A percentile compares a stretch with the other conserved stretches of the same genome.
Conservation (phyloP, 1,140 invertebrate species). For the Monomorium pharaonis region DNA sequence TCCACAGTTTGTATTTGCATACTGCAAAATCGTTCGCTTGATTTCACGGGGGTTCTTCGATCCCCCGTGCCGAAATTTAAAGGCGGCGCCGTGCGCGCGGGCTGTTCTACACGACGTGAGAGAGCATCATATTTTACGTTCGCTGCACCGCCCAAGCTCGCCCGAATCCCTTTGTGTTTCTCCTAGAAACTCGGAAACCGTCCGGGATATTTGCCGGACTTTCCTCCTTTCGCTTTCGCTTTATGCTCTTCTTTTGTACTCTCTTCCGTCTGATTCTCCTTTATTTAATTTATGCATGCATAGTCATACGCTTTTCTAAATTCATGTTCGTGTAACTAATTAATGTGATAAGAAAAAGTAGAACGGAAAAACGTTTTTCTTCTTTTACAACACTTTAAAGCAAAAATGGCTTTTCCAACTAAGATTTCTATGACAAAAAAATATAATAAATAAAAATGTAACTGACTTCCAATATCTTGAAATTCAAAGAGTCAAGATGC, state of each 20-base stretch:
- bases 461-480: background rate
- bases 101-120: constrained; percentile 75
- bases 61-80: constrained; percentile 81
- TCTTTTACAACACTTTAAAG: background rate
- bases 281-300: constrained; percentile 1
- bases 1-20: constrained; percentile 77
- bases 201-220: constrained; percentile 50
- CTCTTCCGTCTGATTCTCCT: background rate
- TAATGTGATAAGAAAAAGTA: background rate
- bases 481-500: background rate
- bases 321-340: background rate
- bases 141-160: background rate
- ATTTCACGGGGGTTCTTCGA: constrained; percentile 78
- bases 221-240: constrained; percentile 16
- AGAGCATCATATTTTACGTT: constrained; percentile 83
- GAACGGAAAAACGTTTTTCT: background rate
- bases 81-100: constrained; percentile 61
- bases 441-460: background rate
- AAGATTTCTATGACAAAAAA: background rate
- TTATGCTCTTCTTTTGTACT: constrained; percentile 13
- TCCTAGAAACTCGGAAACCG: constrained; percentile 44
- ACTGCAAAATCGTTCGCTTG: constrained; percentile 75
- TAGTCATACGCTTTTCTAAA: background rate
- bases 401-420: background rate
- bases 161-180: constrained; percentile 56